Evolutionary conservation across 64 coral and sea anemone genomes (phyloP).

Genomic region (Montipora sp.): DNA sequence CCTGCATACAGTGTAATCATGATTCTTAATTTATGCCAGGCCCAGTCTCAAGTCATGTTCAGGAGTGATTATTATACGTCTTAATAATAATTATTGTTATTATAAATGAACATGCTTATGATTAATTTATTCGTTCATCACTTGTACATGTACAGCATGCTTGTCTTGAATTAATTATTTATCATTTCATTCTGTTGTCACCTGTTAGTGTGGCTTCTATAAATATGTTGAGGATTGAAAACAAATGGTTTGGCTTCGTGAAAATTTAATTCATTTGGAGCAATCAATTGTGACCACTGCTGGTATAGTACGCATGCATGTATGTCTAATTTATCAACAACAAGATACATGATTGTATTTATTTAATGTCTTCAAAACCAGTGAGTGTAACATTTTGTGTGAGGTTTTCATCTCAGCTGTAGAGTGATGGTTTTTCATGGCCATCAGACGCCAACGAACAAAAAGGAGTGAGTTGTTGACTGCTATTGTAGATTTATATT

Average conservation of each 20-base stretch:
- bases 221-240: slow-evolving; percentile 11
- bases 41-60: too few relatives aligned
- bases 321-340: not conserved
- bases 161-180: slow-evolving; percentile 16
- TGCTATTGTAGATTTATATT: not conserved
- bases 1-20: too few relatives aligned
- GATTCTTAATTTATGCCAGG: too few relatives aligned
- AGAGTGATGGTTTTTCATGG: slow-evolving; percentile 36
- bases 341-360: not conserved
- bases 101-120: not conserved
- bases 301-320: not conserved
- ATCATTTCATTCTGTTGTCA: slow-evolving; percentile 31
- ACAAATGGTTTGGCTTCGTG: slow-evolving; percentile 5
- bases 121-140: not conserved
- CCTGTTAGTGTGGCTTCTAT: slow-evolving; percentile 10
- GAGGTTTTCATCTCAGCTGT: not conserved
- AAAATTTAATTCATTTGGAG: not conserved
- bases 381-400: not conserved
- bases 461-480: slow-evolving; percentile 17
- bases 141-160: not conserved
- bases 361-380: not conserved
- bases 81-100: not conserved
- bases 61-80: too few relatives aligned
- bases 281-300: not conserved
- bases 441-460: not conserved